Evolutionary conservation across 2,797 vertebrate genomes (phyloP).

Genomic region (Falco concolor): DNA sequence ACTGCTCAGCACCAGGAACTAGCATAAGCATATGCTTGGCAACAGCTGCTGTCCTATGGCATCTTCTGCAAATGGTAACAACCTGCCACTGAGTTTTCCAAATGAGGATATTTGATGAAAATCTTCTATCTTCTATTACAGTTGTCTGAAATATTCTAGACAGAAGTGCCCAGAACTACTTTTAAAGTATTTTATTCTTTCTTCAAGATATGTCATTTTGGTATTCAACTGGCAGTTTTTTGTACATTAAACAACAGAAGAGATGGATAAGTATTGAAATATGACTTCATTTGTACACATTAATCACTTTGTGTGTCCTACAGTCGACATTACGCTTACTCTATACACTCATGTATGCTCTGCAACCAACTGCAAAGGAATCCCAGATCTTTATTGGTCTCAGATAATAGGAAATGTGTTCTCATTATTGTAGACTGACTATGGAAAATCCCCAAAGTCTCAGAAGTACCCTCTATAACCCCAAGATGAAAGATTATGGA

Average conservation of each 20-base stretch:
- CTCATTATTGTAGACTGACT: neutral
- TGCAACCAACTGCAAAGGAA: neutral
- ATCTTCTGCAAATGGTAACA: neutral
- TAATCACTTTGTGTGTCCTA: neutral
- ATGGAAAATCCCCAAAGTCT: neutral
- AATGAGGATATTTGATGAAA: neutral
- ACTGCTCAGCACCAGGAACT: neutral
- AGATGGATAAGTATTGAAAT: neutral
- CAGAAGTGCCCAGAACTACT: neutral
- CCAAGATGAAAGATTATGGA: neutral
- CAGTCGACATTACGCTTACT: neutral
- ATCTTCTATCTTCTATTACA: neutral
- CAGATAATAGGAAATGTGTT: neutral
- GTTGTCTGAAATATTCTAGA: neutral
- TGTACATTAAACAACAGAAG: neutral
- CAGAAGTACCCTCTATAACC: neutral
- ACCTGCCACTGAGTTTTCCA: neutral
- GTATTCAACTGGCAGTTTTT: neutral
- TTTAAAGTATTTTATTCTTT: neutral
- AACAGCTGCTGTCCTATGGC: neutral
- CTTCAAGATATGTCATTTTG: rapidly evolving
- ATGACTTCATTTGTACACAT: neutral
- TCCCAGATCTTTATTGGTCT: neutral
- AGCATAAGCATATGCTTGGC: neutral
- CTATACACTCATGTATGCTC: neutral